phyloP scores from a whole-genome alignment of 1,140 invertebrate genomes.

The Scylla paramamosain region DNA sequence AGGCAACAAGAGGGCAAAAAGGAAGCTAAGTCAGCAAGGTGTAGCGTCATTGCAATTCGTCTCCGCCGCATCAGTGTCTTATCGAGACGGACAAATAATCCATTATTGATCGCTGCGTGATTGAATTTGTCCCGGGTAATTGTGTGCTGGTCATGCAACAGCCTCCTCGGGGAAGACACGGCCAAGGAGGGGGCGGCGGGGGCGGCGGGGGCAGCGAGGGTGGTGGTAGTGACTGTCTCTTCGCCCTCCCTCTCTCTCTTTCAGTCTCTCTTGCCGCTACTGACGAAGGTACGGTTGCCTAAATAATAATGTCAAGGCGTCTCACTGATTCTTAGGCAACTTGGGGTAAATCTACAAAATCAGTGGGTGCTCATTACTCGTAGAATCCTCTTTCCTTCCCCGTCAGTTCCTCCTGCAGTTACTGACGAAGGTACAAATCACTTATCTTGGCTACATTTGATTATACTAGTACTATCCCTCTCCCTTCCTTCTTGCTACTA shows the following conservation, averaged over 20 bases:
- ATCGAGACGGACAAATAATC: conserved; percentile 72
- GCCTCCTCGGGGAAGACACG: neutral
- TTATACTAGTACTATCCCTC: too few species aligned
- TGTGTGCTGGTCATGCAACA: conserved; percentile 67
- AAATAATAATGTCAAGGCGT: too few species aligned
- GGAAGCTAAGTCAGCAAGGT: too few species aligned
- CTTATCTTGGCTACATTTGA: too few species aligned
- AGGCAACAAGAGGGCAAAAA: neutral
- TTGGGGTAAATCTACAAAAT: too few species aligned
- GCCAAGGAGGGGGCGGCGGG: neutral
- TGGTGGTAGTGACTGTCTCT: neutral
- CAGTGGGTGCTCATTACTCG: neutral
- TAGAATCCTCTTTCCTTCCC: neutral
- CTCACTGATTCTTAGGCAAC: too few species aligned
- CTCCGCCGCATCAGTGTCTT: conserved; percentile 59
- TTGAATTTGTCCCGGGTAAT: conserved; percentile 72
- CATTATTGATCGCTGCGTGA: conserved; percentile 72
- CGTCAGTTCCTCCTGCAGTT: neutral
- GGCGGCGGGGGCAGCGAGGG: neutral
- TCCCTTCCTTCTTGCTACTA: too few species aligned
- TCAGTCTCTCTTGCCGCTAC: neutral
- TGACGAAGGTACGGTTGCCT: too few species aligned
- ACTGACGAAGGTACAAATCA: neutral
- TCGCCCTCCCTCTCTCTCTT: neutral
- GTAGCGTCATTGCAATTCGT: neutral